phyloP scores from a whole-genome alignment of 2,888 invertebrate species.

The Heteropelma amictum region DNA sequence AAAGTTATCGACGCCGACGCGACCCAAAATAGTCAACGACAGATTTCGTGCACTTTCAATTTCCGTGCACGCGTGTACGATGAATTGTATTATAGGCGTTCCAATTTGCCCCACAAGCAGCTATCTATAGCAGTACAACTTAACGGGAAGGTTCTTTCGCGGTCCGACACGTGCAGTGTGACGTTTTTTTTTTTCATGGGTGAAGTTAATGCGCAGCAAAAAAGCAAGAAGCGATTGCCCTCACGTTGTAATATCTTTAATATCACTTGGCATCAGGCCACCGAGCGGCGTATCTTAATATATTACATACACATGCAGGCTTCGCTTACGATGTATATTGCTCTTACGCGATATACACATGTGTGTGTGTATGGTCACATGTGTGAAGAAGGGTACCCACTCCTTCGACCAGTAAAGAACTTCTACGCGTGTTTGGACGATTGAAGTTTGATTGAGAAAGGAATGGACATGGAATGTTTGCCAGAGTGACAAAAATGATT shows the following conservation, averaged over 20 bases:
- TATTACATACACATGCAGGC: neutral
- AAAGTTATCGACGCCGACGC: too few species aligned
- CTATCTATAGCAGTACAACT: neutral
- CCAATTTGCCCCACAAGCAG: neutral
- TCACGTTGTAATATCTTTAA: neutral
- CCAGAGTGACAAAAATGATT: conserved; percentile 17
- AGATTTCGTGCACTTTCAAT: too few species aligned
- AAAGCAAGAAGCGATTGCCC: conserved; percentile 29
- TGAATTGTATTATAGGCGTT: neutral
- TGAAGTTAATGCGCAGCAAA: conserved; percentile 46
- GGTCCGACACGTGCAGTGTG: conserved; percentile 40
- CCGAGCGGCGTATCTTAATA: neutral
- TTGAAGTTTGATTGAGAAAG: conserved; percentile 45
- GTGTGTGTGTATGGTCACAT: neutral
- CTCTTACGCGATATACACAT: neutral
- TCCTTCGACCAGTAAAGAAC: conserved; percentile 62
- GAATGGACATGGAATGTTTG: conserved; percentile 6
- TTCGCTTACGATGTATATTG: neutral
- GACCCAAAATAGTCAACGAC: too few species aligned
- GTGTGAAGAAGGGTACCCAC: neutral
- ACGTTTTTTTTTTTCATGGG: conserved; percentile 62
- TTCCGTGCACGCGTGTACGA: neutral
- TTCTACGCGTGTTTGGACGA: conserved; percentile 63
- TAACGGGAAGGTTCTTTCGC: neutral
- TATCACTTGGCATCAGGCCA: conserved; percentile 9